Evolutionary conservation across 2,797 vertebrate species (phyloP).

Genomic region (Anableps anableps): DNA sequence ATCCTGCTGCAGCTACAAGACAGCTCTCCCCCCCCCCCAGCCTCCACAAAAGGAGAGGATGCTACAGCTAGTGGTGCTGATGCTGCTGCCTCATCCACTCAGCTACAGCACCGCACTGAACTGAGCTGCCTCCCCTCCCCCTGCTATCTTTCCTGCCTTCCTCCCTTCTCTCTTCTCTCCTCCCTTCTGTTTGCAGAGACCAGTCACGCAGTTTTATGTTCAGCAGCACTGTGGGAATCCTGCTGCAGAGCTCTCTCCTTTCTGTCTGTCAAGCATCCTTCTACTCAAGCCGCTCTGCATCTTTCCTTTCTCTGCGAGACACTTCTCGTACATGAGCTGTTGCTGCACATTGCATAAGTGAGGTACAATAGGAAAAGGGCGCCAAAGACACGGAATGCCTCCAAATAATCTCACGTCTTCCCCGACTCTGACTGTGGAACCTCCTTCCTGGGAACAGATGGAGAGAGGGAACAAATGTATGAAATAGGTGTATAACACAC

Average conservation of each 20-base stretch:
- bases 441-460: constrained; percentile 61
- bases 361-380: constrained; percentile 33
- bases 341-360: constrained; percentile 31
- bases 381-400: constrained; percentile 41
- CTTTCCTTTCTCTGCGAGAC: constrained; percentile 15
- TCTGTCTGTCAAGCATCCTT: constrained; percentile 58
- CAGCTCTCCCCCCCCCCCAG: constrained; percentile 63
- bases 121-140: constrained; percentile 74
- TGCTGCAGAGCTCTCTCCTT: constrained; percentile 75
- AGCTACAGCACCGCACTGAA: constrained; percentile 73
- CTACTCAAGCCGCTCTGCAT: constrained; percentile 30
- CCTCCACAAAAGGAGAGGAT: constrained; percentile 68
- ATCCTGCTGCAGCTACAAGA: constrained; percentile 61
- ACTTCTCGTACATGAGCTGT: constrained; percentile 36
- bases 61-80: constrained; percentile 78
- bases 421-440: constrained; percentile 41
- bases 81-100: constrained; percentile 77
- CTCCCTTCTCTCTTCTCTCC: constrained; percentile 60
- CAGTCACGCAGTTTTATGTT: constrained; percentile 80
- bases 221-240: constrained; percentile 70
- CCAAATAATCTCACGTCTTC: constrained; percentile 37
- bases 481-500: constrained; percentile 19
- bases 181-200: constrained; percentile 67
- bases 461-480: constrained; percentile 36
- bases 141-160: constrained; percentile 56